Percentiles rank a stretch among this genome's conserved stretches.
phyloP scores from a whole-genome alignment of 2,113 vertebrate species.

The Isichthys henryi region DNA sequence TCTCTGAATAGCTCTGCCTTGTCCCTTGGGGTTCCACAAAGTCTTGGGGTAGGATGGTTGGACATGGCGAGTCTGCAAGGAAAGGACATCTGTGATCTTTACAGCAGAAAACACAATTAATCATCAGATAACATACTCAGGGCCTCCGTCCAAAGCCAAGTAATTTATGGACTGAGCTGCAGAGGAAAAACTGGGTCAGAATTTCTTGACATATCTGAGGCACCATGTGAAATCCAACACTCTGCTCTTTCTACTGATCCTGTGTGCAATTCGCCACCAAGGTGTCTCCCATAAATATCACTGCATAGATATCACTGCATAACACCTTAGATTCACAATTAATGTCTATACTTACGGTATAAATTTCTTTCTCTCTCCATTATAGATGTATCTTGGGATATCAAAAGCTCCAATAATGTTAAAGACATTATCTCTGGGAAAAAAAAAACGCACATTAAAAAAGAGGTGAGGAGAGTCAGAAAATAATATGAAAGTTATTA shows the following conservation, averaged over 20 bases:
- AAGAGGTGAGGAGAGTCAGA: not conserved
- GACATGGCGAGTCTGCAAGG: constrained; percentile 77
- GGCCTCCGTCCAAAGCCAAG: not conserved
- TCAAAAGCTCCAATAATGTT: constrained; percentile 95
- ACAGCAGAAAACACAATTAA: not conserved
- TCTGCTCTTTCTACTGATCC: not conserved
- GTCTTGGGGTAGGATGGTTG: constrained; percentile 61
- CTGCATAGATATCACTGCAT: not conserved
- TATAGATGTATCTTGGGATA: constrained; percentile 86
- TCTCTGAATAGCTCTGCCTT: constrained; percentile 92
- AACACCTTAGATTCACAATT: not conserved
- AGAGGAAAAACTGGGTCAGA: not conserved
- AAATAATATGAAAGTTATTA: not conserved
- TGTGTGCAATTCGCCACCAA: not conserved
- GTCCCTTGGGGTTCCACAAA: constrained; percentile 79
- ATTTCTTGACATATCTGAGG: not conserved
- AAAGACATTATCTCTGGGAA: constrained; percentile 83
- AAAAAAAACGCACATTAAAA: constrained; percentile 5
- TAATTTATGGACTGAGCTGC: not conserved
- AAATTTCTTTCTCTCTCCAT: constrained; percentile 88
- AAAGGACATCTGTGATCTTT: not conserved
- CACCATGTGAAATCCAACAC: not conserved
- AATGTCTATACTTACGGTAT: constrained; percentile 74
- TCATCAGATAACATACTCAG: not conserved
- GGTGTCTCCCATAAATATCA: not conserved